These are phyloP conservation scores for Microctonus aethiopoides DNA, from an alignment of 2,888 invertebrate genomes.

Conservation along the genomic window DNA sequence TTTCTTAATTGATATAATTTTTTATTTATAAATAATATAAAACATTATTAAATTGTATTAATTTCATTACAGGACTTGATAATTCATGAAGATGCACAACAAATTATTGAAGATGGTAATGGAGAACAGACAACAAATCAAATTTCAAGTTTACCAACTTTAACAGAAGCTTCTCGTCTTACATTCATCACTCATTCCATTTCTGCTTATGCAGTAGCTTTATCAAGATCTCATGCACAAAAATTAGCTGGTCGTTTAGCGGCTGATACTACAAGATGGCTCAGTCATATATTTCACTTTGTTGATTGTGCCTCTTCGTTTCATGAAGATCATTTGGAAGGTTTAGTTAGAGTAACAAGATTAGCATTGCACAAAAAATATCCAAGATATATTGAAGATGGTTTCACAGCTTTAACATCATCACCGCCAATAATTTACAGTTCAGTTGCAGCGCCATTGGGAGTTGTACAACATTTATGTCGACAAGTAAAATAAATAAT, in stretches of 20 bases:
- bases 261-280: conserved; percentile 88
- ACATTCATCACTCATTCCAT: conserved; percentile 89
- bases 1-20: too few species aligned
- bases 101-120: conserved; percentile 69
- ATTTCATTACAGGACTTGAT: conserved; percentile 58
- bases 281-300: conserved; percentile 83
- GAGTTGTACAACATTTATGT: conserved; percentile 83
- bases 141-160: conserved; percentile 60
- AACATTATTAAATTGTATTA: background rate
- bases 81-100: conserved; percentile 61
- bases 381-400: conserved; percentile 83
- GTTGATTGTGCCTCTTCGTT: conserved; percentile 86
- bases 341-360: conserved; percentile 83
- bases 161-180: conserved; percentile 68
- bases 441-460: conserved; percentile 82
- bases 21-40: too few species aligned
- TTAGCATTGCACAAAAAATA: conserved; percentile 84
- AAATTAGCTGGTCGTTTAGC: conserved; percentile 84
- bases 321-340: conserved; percentile 89
- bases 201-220: conserved; percentile 85
- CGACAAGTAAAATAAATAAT: conserved; percentile 69
- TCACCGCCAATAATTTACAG: conserved; percentile 89
- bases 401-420: conserved; percentile 80
- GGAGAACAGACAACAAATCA: conserved; percentile 66
- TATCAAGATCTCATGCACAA: conserved; percentile 83